Evolutionary conservation across 2,113 vertebrate species (phyloP), one percentile per base, ranked within the genome.

Genomic region (Rhea americana): DNA sequence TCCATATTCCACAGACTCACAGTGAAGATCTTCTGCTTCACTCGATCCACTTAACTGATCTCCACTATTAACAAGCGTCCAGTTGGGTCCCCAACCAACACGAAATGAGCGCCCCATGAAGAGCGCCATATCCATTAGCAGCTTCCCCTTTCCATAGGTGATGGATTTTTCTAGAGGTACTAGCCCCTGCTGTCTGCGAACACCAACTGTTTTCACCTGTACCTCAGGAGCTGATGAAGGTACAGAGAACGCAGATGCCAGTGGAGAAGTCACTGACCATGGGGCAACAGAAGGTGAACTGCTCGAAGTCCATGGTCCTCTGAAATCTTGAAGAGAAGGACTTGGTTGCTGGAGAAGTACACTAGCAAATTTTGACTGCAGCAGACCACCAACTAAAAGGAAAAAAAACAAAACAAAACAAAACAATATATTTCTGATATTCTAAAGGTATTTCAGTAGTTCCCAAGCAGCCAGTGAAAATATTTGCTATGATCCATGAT

Each of bases 51-150:
- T 98, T 43, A 99, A 32, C 9, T 20, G 93, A 7, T 98, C 95
- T 5, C 99, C 99, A 9, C 96, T 97, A 70, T 99, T 98, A 13
- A 95, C 98, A 21, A 99, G 96, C 0, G 95, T 98, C 99, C 99
- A 99, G 91, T 98, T 97, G 30, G 99, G 99, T 1, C 98, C 99
- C 99, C 99, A 99, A 0, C 99, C 99, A 0, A 99, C 98, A 0
- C 99, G 96, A 89, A 99, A 99, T 0, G 99, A 99, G 17, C 99
- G 98, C 0, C 99, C 98, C 89, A 97, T 97, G 81, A 99, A 99
- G 25, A 99, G 97, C 0, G 98, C 99, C 16, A 98, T 98, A 13
- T 99, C 99, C 98, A 99, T 99, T 63, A 99, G 82, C 7, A 99
- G 94, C 50, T 94, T 97, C 5, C 98, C 99, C 47, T 99, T 99